Conservation (phyloP, 2,797 vertebrate genomes). For the Trichosurus vulpecula region DNA sequence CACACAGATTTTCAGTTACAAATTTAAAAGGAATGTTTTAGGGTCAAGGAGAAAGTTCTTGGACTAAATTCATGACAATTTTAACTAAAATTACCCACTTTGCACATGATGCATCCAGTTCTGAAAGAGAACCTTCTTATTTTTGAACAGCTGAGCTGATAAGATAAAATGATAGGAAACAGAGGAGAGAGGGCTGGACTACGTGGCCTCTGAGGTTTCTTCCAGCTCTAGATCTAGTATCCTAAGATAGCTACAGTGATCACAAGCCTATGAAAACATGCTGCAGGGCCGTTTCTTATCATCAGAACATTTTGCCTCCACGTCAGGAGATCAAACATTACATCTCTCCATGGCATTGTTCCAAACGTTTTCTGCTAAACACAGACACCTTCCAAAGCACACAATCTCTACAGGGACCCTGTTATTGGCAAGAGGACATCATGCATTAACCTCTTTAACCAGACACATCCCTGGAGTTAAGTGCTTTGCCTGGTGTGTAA, state of each 20-base stretch:
- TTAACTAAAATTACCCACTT: slow-evolving; percentile 15
- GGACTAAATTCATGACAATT: slow-evolving; percentile 11
- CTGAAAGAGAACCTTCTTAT: slow-evolving; percentile 33
- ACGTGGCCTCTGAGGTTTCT: not conserved
- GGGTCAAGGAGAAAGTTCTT: not conserved
- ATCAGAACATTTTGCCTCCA: not conserved
- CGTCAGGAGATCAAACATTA: not conserved
- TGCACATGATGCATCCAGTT: not conserved
- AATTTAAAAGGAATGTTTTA: not conserved
- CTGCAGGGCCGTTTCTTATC: not conserved
- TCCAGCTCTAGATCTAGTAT: not conserved
- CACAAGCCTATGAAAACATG: not conserved
- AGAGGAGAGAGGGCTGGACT: not conserved
- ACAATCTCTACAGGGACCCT: not conserved
- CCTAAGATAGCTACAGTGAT: slow-evolving; percentile 13
- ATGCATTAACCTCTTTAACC: slow-evolving; percentile 24
- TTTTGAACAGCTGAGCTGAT: not conserved
- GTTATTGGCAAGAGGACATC: slow-evolving; percentile 1
- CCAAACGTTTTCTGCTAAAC: not conserved
- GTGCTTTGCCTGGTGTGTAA: slow-evolving; percentile 16
- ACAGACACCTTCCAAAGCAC: slow-evolving; percentile 6
- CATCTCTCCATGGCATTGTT: not conserved
- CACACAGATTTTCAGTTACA: not conserved
- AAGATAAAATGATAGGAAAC: slow-evolving; percentile 4
- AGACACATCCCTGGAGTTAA: slow-evolving; percentile 3